These are phyloP conservation scores for Arrhamphus sclerolepis DNA, from an alignment of 2,797 vertebrate genomes.

Conservation along the genomic window DNA sequence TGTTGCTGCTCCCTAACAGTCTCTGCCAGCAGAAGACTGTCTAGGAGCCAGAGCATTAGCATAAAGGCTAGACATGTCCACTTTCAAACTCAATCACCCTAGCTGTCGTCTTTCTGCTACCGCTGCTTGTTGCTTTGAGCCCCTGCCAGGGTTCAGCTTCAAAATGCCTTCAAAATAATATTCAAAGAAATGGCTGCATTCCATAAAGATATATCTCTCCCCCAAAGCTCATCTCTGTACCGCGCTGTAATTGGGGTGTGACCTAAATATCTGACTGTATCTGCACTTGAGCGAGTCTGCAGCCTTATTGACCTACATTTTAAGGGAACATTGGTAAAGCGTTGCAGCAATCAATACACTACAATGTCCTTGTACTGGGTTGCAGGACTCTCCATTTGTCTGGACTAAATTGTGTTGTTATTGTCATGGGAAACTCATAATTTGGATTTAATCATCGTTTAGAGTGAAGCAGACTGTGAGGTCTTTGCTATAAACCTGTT, in stretches of 20 bases:
- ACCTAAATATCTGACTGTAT: slow-evolving; percentile 81
- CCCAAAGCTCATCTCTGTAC: slow-evolving; percentile 73
- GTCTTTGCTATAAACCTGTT: slow-evolving; percentile 43
- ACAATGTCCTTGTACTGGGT: slow-evolving; percentile 40
- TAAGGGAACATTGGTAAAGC: slow-evolving; percentile 70
- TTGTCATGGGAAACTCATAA: not conserved
- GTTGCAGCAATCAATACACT: slow-evolving; percentile 71
- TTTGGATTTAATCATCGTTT: not conserved
- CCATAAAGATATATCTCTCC: slow-evolving; percentile 73
- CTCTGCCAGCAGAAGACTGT: slow-evolving; percentile 65
- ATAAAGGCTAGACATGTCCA: slow-evolving; percentile 81
- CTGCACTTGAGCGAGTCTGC: slow-evolving; percentile 78
- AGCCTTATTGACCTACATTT: slow-evolving; percentile 84
- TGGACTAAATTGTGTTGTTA: slow-evolving; percentile 7
- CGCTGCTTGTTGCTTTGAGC: slow-evolving; percentile 67
- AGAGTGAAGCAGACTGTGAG: not conserved
- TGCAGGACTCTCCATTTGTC: slow-evolving; percentile 1
- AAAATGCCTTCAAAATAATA: slow-evolving; percentile 69
- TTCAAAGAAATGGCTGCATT: slow-evolving; percentile 70
- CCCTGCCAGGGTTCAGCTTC: slow-evolving; percentile 45
- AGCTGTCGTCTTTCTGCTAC: slow-evolving; percentile 65
- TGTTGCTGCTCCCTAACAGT: slow-evolving; percentile 33
- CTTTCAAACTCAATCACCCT: slow-evolving; percentile 69
- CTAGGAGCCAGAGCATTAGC: slow-evolving; percentile 78
- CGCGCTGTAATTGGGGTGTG: slow-evolving; percentile 81